Percentiles rank a stretch among this genome's conserved stretches.
phyloP scores from a whole-genome alignment of 2,797 vertebrate genomes.

The Rhynchotus rufescens region DNA sequence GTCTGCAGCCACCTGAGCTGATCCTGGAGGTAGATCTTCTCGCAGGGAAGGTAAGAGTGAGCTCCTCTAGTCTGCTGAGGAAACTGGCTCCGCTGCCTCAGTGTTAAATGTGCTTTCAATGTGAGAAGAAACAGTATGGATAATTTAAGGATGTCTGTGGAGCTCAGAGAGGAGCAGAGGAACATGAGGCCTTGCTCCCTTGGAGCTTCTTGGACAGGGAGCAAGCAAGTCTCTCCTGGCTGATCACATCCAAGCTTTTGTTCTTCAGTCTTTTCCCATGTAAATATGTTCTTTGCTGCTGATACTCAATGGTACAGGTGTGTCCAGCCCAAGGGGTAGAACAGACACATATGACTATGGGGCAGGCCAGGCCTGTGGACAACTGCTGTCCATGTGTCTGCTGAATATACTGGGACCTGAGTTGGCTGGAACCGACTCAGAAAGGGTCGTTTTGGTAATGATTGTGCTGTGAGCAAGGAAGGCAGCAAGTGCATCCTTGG shows the following conservation, averaged over 20 bases:
- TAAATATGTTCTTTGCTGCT: neutral
- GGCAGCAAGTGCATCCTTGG: neutral
- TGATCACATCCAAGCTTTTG: neutral
- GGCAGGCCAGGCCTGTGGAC: neutral
- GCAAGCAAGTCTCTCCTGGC: neutral
- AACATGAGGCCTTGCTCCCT: neutral
- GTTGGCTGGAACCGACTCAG: neutral
- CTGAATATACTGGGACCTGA: fast-evolving
- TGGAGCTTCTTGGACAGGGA: neutral
- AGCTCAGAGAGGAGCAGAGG: neutral
- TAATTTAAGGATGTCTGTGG: neutral
- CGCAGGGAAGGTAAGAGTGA: neutral
- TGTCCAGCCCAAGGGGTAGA: fast-evolving
- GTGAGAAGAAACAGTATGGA: neutral
- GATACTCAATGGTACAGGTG: neutral
- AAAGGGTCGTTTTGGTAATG: neutral
- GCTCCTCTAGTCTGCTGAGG: neutral
- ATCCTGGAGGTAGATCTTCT: neutral
- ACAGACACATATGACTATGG: fast-evolving
- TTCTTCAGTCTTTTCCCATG: neutral
- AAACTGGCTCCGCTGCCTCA: neutral
- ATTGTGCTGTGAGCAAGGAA: neutral
- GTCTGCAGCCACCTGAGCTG: neutral
- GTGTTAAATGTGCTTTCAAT: neutral
- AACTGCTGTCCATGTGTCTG: neutral